Conservation (phyloP, 2,888 invertebrate species). For the Noctua comes region DNA sequence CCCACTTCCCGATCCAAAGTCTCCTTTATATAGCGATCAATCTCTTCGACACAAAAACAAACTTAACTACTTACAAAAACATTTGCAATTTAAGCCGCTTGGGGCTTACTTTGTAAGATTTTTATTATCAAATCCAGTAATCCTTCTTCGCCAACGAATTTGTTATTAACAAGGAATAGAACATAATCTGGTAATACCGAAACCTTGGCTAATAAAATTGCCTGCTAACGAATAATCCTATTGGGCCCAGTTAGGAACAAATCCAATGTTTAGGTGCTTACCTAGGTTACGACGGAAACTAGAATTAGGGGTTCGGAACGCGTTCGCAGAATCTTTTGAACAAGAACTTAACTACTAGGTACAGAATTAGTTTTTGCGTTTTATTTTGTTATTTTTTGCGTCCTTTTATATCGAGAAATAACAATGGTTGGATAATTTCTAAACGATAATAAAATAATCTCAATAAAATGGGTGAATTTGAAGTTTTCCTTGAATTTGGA, state of each 20-base stretch:
- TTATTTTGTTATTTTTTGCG: neutral
- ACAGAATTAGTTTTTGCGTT: neutral
- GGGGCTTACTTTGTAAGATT: constrained; percentile 66
- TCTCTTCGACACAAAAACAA: constrained; percentile 56
- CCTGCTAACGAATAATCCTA: constrained; percentile 74
- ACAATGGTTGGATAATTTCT: neutral
- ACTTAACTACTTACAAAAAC: constrained; percentile 60
- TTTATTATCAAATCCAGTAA: constrained; percentile 68
- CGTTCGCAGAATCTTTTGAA: neutral
- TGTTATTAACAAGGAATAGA: constrained; percentile 58
- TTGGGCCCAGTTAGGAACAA: constrained; percentile 73
- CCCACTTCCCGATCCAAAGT: constrained; percentile 16
- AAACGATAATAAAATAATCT: neutral
- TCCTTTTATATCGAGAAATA: neutral
- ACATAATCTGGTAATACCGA: constrained; percentile 73
- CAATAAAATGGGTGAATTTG: neutral
- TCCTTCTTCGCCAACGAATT: constrained; percentile 71
- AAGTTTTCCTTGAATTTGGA: constrained; percentile 15
- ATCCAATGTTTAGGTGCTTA: constrained; percentile 61
- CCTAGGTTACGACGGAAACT: constrained; percentile 25
- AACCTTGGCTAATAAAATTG: constrained; percentile 73
- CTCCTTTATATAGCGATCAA: constrained; percentile 53
- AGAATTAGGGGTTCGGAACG: constrained; percentile 19
- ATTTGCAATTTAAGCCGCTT: constrained; percentile 58
- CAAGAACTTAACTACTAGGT: neutral